These are phyloP conservation scores for Colletes collaris DNA, from an alignment of 2,888 invertebrate genomes.

Conservation along the genomic window DNA sequence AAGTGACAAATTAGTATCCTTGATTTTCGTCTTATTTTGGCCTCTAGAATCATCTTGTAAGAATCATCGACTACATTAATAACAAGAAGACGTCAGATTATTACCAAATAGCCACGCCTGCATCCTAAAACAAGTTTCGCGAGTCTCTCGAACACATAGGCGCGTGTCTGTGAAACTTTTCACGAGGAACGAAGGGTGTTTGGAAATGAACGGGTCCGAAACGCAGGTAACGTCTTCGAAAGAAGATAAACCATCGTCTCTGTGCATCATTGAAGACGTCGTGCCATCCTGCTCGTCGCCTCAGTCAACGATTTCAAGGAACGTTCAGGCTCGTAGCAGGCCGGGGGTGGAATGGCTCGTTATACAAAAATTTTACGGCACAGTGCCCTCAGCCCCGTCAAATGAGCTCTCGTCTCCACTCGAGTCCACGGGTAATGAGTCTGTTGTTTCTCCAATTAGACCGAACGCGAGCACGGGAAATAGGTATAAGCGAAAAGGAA, in stretches of 20 bases:
- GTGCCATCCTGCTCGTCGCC: conserved; percentile 20
- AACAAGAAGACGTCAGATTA: no score
- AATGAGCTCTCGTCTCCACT: conserved; percentile 70
- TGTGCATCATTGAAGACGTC: conserved; percentile 13
- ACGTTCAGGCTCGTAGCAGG: conserved; percentile 3
- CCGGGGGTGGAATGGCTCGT: conserved; percentile 71
- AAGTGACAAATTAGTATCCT: no score
- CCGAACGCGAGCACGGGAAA: conserved; percentile 58
- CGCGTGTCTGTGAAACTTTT: neutral
- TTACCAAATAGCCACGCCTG: no score
- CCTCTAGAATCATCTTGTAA: no score
- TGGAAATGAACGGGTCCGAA: neutral
- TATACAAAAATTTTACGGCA: conserved; percentile 75
- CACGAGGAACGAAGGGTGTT: neutral
- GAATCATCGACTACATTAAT: no score
- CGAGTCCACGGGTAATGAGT: conserved; percentile 74
- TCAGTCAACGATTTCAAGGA: conserved; percentile 34
- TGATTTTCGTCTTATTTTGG: no score
- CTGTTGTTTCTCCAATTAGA: conserved; percentile 77
- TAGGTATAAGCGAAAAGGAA: conserved; percentile 49
- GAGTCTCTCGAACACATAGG: no score
- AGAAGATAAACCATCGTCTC: conserved; percentile 19
- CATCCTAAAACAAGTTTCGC: no score
- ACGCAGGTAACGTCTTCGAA: conserved; percentile 10
- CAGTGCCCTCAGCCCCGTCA: conserved; percentile 64